Evolutionary conservation across 2,888 invertebrate species (phyloP), one percentile per base, ranked within the genome.

Genomic region (Ctena decussata): DNA sequence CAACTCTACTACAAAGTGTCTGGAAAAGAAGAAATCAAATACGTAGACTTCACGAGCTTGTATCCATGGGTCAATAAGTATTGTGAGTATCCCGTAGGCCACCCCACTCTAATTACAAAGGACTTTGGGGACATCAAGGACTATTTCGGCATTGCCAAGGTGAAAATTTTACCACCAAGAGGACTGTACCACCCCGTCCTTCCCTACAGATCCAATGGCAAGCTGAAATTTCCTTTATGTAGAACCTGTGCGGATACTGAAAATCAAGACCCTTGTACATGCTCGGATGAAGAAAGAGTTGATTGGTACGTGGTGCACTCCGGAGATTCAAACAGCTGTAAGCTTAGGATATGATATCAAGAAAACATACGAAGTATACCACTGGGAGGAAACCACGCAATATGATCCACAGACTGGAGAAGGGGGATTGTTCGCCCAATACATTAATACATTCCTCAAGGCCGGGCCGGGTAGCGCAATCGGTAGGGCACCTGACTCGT

Each of bases 201-300:
- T 12, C 94, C 78, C 18, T 53, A 27, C 0, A 76, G 24, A n/a
- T 32, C 41, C 5, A 82, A 82, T 37, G 82, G 82, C 8, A 82
- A 82, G 35, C 24, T 82, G 37, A 74, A 44, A 24, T 82, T 82
- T 69, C 65, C 69, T 18, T 95, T 96, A 3, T 96, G 95, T 87
- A 80, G 92, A 24, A 90, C 86, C 0, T 83, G 84, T 46, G 84
- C 37, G 8, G 92, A 94, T 53, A 87, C 75, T 32, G 57, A 91
- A 57, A 80, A 87, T 57, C 57, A 57, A 27, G 21, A 73, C 44
- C 6, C 27, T n/a, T 78, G 78, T 32, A 27, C 30, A 35, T 74
- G 69, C 46, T 32, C 6, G 30, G 74, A 74, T 24, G 73, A 77
- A 18, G 53, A 82, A 18, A 77, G 69, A 39, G 8, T n/a, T 77